Evolutionary conservation across 2,888 invertebrate species (phyloP), one percentile per base, ranked within the genome.

Genomic region (Nowickia ferox): DNA sequence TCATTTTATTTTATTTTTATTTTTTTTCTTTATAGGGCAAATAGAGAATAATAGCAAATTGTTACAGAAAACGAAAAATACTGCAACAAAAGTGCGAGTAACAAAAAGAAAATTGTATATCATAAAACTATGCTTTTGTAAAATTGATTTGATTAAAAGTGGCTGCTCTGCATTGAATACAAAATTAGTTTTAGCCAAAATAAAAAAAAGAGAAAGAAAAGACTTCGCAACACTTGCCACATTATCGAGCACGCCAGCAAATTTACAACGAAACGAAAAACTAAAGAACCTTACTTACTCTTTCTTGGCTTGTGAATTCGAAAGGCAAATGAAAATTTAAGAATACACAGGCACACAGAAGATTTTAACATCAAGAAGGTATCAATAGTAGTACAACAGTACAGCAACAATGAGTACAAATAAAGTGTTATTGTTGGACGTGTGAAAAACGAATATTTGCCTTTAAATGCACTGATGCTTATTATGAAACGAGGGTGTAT

Each of bases 141-240:
- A 88, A 88, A 88, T 88, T 88, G 88, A 88, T 88, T 88, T 88
- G 88, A 88, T 88, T 88, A 88, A 87, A 88, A 88, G 88, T 87
- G 78, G 84, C 77, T 86, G 74, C 84, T 87, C 84, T 87, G 88
- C 84, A 84, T 80, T 80, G 88, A 87, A 88, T 88, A 88, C 87
- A 84, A 87, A 87, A 88, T 88, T 87, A 88, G 87, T 66, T 84
- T 63, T 59, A 72, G 46, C 17, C 53, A 71, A 82, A 74, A 63
- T n/a, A 63, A 46, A 44, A 46, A 3, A n/a, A 57, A 44, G 0
- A 15, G 30, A 13, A n/a, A 69, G 38, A 46, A 55, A 42, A 42
- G 15, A 30, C 44, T 6, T 55, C 46, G 42, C 46, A 57, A 80
- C 79, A 66, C 57, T 81, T 72, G 59, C 59, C 81, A 81, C 74